Base-by-base conservation (phyloP, 2,797 vertebrate genomes). In the Artibeus lituratus region DNA sequence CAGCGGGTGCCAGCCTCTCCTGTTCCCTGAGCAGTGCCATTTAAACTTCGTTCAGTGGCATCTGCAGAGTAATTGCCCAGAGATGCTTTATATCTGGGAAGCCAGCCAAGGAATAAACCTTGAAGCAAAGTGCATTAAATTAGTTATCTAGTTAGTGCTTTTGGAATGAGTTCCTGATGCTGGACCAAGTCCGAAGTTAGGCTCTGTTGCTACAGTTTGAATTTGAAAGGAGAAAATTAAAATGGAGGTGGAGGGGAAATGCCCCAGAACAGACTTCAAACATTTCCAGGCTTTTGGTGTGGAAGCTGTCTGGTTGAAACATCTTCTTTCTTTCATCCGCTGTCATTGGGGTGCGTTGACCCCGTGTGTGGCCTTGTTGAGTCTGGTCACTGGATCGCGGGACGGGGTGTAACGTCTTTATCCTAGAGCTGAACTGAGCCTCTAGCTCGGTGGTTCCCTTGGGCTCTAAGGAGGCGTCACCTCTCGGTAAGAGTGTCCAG, bases 91-190 rank as follows among this genome's bases (percentile, higher is more conserved):
- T 97, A 98, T 97, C 98, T 98, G 98, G 98, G 98, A 98, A 98
- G 90, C 93, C 62, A 69, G 98, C 98, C 98, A 98, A 98, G 94
- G 97, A 98, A 98, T 98, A 98, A 98, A 98, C 98, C 98, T 98
- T 97, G 98, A 98, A 98, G 98, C 98, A 97, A 98, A 98, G 98
- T 97, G 91, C 98, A 98, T 98, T 98, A 98, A 98, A 98, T 98
- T 98, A 98, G 98, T 98, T 98, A 98, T 98, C 98, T 98, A 90
- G 84, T 98, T 98, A 98, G 97, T 98, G 98, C 96, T 98, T 98
- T 98, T 97, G 98, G 98, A 98, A 97, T 96, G 98, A 98, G 97
- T 98, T 98, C 98, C 98, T 98, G 98, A 97, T 97, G 97, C 97
- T 97, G 97, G 97, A 97, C 98, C 98, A 96, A 96, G 97, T 97